Percentiles rank a stretch among this genome's conserved stretches.
Evolutionary conservation across 2,113 vertebrate species (phyloP).

Genomic region (Cyprinodon tularosa): DNA sequence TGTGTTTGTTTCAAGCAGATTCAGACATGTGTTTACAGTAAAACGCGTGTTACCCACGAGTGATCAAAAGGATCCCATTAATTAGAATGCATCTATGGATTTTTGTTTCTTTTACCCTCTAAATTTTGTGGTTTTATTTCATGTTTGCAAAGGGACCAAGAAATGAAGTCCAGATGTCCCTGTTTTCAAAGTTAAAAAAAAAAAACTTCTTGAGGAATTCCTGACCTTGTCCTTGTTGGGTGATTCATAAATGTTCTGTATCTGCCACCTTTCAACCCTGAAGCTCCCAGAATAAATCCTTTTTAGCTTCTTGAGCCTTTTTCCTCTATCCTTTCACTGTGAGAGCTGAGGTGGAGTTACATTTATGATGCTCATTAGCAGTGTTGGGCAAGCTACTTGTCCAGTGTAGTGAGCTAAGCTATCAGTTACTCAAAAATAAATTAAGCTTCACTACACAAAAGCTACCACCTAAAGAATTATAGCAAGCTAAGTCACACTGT

Average conservation of each 20-base stretch:
- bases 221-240: neutral
- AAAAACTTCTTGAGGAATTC: neutral
- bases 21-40: neutral
- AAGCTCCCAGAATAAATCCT: neutral
- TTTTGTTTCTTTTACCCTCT: neutral
- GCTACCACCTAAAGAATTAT: no score
- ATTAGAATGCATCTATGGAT: no score
- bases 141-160: neutral
- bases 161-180: conserved; percentile 4
- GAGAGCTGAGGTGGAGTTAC: no score
- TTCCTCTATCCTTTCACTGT: neutral
- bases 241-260: neutral
- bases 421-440: no score
- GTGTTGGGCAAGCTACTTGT: no score
- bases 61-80: neutral
- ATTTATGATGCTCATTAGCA: no score
- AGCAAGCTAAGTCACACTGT: no score
- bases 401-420: no score
- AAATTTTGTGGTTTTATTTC: neutral
- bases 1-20: neutral
- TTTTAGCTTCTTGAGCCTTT: neutral
- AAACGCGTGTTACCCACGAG: neutral
- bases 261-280: no score
- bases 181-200: neutral
- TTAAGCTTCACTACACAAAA: no score